Base-by-base conservation (phyloP, 1,140 invertebrate genomes). In the Luehdorfia chinensis region DNA sequence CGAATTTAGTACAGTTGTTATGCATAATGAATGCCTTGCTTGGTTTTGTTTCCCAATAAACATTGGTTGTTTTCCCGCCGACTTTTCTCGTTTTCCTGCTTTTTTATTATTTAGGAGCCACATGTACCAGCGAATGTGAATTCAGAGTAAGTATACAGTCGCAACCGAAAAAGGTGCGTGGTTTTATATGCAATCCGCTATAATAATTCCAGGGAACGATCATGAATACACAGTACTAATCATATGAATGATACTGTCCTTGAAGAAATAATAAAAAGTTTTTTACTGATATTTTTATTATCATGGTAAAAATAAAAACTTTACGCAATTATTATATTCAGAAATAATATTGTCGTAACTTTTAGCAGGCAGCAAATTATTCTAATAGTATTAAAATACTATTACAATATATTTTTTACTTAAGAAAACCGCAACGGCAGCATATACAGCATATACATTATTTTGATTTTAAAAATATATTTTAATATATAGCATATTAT, bases 1-100 rank as follows among this genome's bases (percentile, higher is more conserved):
- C 72, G 75, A 78, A 78, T 81, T 81, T 73, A 81, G 69, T 70
- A 73, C 68, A 69, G 76, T 75, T 68, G 63, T 77, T 75, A 73
- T 77, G 78, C 69, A 79, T 79, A 81, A 71, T 72, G 72, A 54
- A 75, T 62, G 69, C 56, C 53, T 58, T 64, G 66, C 59, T 73
- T 70, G 68, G 55, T 62, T 68, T 70, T 74, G 66, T 79, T 83
- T 78, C 55, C 59, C 75, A 55, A 79, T 83, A 79, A 81, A 79
- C 70, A 76, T 49, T 70, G 64, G 47, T 58, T 68, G 51, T 74
- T 81, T 66, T 56, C 53, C 50, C 28, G 14, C 52, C 51, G 70
- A 66, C 64, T 78, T 74, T 73, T 59, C n/a, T n/a, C 67, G 62
- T 75, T 68, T 69, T 67, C 48, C 64, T 65, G 68, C 60, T 67